A percentile compares a stretch with the other conserved stretches of the same genome.
phyloP scores from a whole-genome alignment of 2,113 vertebrate genomes.

The Chaetodon auriga region DNA sequence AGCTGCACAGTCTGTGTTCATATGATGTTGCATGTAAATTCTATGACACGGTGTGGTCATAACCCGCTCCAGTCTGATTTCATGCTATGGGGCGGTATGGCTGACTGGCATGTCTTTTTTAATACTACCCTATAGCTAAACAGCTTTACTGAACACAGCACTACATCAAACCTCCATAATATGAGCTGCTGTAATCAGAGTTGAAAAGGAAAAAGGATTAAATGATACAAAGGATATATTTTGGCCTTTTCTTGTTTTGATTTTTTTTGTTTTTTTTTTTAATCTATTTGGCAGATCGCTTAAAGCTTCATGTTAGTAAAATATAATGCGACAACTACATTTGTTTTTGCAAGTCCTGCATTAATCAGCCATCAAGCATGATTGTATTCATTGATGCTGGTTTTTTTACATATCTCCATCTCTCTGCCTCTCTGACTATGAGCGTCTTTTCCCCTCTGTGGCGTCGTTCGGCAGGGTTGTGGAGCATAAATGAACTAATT shows the following conservation, averaged over 20 bases:
- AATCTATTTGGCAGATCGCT: neutral
- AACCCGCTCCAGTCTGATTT: slow-evolving; percentile 12
- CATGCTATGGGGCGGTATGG: slow-evolving; percentile 20
- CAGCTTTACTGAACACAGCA: slow-evolving; percentile 11
- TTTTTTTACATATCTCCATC: slow-evolving; percentile 46
- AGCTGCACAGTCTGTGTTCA: slow-evolving; percentile 22
- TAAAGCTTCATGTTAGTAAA: slow-evolving; percentile 2
- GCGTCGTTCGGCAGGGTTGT: slow-evolving; percentile 66
- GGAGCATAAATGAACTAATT: slow-evolving; percentile 85
- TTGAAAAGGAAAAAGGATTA: neutral
- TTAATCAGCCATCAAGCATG: slow-evolving; percentile 49
- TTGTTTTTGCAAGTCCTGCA: slow-evolving; percentile 15
- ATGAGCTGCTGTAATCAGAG: neutral
- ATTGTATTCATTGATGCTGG: slow-evolving; percentile 6
- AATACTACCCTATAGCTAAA: neutral
- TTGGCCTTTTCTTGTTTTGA: neutral
- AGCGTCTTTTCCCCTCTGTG: slow-evolving; percentile 40
- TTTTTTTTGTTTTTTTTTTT: slow-evolving; percentile 1
- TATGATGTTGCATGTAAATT: slow-evolving; percentile 43
- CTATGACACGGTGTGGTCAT: slow-evolving; percentile 1
- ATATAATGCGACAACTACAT: slow-evolving; percentile 10
- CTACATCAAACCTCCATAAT: neutral
- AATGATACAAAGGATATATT: neutral
- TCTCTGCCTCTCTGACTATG: slow-evolving; percentile 32
- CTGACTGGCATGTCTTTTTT: slow-evolving; percentile 12